These are phyloP conservation scores for Phylloscopus collybita DNA, from an alignment of 2,797 vertebrate species.

Conservation along the genomic window DNA sequence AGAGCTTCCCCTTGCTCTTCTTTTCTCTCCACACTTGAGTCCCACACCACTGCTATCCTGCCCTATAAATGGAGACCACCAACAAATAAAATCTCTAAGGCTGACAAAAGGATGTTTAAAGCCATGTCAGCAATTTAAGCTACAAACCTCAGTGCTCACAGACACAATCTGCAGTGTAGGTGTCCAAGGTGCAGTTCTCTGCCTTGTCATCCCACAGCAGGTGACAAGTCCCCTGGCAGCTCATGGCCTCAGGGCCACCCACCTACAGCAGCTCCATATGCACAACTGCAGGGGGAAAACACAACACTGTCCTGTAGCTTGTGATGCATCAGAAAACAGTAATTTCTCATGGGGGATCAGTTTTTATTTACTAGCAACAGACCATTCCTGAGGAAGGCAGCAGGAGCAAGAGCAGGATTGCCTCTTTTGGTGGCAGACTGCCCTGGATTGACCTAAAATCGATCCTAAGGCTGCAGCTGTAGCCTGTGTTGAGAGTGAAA, in stretches of 20 bases:
- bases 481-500: neutral
- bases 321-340: neutral
- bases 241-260: neutral
- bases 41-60: neutral
- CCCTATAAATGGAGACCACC: neutral
- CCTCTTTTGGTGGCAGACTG: neutral
- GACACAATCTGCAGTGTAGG: neutral
- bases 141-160: fast-evolving
- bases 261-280: neutral
- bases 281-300: neutral
- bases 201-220: neutral
- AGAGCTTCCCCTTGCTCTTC: neutral
- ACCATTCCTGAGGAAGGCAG: neutral
- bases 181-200: neutral
- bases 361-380: neutral
- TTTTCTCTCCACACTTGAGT: neutral
- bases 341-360: neutral
- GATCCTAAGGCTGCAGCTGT: neutral
- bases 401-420: neutral
- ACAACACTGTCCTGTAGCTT: fast-evolving
- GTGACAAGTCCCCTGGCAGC: neutral
- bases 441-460: neutral
- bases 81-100: neutral
- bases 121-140: neutral
- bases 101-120: neutral